phyloP scores from a whole-genome alignment of 1,140 invertebrate genomes.

The Notospermus geniculatus region DNA sequence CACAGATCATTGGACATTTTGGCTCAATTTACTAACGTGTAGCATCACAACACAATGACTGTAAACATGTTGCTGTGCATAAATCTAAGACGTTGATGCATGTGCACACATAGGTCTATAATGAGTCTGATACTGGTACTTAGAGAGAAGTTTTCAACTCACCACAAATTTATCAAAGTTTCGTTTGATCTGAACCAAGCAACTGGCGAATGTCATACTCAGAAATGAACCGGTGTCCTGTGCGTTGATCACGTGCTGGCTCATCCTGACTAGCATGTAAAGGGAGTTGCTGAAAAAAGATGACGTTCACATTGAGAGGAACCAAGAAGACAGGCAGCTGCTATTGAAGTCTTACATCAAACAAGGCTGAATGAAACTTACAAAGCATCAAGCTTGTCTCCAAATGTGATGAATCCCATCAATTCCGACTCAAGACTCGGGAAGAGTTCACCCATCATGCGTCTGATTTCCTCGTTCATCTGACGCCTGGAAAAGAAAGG shows the following conservation, averaged over 20 bases:
- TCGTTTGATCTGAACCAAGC: constrained; percentile 88
- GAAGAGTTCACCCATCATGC: constrained; percentile 84
- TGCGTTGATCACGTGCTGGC: constrained; percentile 84
- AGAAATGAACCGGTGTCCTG: constrained; percentile 89
- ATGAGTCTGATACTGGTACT: too few relatives aligned
- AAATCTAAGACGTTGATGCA: too few relatives aligned
- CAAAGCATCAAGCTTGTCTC: constrained; percentile 86
- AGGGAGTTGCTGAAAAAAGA: constrained; percentile 86
- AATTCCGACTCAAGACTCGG: constrained; percentile 81
- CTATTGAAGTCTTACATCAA: too few relatives aligned
- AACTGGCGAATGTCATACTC: constrained; percentile 83
- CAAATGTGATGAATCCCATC: constrained; percentile 76
- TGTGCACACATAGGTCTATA: too few relatives aligned
- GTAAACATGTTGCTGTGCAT: too few relatives aligned
- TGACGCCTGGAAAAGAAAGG: constrained; percentile 37
- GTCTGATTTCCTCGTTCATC: constrained; percentile 50
- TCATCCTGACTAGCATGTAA: constrained; percentile 84
- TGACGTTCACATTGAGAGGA: too few relatives aligned
- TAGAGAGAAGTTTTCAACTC: constrained; percentile 34
- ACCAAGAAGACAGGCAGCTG: too few relatives aligned
- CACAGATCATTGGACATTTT: too few relatives aligned
- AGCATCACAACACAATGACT: too few relatives aligned
- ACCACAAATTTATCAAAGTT: constrained; percentile 91
- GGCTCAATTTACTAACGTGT: too few relatives aligned
- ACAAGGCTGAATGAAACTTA: constrained; percentile 58